These are phyloP conservation scores for Python bivittatus DNA, from an alignment of 2,113 vertebrate genomes.

Conservation along the genomic window DNA sequence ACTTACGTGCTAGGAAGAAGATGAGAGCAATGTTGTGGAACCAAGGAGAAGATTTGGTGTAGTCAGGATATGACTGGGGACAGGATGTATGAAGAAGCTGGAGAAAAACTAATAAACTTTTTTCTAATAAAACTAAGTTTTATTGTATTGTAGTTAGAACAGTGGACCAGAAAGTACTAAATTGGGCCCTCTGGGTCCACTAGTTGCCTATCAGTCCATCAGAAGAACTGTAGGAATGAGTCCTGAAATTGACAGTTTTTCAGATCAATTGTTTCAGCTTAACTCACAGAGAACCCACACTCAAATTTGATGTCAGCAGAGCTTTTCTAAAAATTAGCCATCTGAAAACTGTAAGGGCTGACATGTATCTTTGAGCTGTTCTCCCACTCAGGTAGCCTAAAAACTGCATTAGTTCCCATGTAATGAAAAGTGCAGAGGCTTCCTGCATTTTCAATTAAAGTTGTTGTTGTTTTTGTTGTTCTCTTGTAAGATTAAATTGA, in stretches of 20 bases:
- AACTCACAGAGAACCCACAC: background rate
- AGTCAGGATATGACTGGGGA: background rate
- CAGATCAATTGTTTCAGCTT: background rate
- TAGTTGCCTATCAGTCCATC: background rate
- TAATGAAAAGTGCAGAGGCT: background rate
- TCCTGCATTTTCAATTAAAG: background rate
- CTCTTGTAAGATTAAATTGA: slow-evolving; percentile 32
- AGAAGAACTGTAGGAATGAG: background rate
- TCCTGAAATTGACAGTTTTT: background rate
- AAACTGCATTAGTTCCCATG: slow-evolving; percentile 1
- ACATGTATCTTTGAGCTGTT: background rate
- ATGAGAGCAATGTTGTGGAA: background rate
- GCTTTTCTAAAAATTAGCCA: background rate
- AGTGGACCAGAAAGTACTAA: background rate
- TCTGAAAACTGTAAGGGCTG: background rate
- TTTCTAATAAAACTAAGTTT: no score
- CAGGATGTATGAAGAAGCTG: background rate
- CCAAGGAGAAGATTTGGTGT: background rate
- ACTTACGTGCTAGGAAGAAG: background rate
- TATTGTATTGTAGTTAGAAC: background rate
- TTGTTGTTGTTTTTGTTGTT: background rate
- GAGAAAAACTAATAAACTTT: background rate
- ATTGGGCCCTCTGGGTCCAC: background rate
- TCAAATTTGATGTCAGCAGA: background rate
- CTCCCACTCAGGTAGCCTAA: background rate